phyloP scores from a whole-genome alignment of 2,888 invertebrate species.

The Gryllus longicercus region DNA sequence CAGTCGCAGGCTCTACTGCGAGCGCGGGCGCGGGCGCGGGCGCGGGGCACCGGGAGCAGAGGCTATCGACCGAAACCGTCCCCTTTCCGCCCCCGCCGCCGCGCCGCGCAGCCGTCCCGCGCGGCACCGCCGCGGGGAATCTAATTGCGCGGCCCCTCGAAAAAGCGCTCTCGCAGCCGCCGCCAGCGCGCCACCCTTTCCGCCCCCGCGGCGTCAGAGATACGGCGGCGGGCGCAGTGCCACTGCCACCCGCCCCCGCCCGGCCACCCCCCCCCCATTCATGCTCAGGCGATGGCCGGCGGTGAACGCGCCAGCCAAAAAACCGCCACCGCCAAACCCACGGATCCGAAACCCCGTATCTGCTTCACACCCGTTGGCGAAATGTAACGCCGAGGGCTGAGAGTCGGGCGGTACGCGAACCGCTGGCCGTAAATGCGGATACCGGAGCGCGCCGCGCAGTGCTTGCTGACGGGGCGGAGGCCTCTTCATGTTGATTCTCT shows the following conservation, averaged over 20 bases:
- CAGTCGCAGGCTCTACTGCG: not conserved
- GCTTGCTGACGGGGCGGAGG: no score
- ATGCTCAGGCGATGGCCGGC: no score
- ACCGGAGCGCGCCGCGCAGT: no score
- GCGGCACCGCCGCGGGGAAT: not conserved
- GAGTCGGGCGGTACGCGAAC: no score
- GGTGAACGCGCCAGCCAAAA: no score
- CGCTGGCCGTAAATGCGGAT: no score
- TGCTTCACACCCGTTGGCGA: not conserved
- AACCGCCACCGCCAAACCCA: not conserved
- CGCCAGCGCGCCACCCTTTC: not conserved
- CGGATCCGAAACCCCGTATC: not conserved
- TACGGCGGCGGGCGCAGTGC: not conserved
- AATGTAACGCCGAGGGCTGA: no score
- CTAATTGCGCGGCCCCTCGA: constrained; percentile 7
- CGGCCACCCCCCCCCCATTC: not conserved
- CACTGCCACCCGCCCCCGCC: not conserved
- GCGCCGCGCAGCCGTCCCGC: not conserved
- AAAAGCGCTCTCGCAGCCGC: not conserved
- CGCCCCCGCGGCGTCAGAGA: not conserved
- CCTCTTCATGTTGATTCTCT: no score
- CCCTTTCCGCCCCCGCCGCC: not conserved
- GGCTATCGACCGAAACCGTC: constrained; percentile 10
- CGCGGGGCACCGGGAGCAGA: constrained; percentile 2
- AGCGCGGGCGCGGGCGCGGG: not conserved